Conservation (phyloP, 2,113 vertebrate species). For the Carassius carassius region DNA sequence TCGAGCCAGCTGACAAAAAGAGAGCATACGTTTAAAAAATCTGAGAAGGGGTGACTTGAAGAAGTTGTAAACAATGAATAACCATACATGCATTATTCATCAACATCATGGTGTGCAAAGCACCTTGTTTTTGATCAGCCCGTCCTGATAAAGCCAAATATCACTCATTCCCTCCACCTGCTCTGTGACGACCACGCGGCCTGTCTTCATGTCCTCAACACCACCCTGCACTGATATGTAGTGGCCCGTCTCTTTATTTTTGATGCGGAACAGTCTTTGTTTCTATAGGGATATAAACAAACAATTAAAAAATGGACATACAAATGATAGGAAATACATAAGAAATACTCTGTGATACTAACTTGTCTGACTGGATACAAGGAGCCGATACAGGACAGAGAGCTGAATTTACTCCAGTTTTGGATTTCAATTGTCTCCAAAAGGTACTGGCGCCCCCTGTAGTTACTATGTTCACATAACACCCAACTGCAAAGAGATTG, state of each 20-base stretch:
- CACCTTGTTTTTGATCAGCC: slow-evolving; percentile 91
- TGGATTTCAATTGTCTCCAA: slow-evolving; percentile 86
- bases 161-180: slow-evolving; percentile 78
- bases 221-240: slow-evolving; percentile 83
- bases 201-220: slow-evolving; percentile 87
- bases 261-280: slow-evolving; percentile 81
- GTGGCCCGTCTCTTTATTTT: slow-evolving; percentile 77
- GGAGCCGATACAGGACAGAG: slow-evolving; percentile 83
- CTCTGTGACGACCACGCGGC: slow-evolving; percentile 82
- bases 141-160: slow-evolving; percentile 91
- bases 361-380: slow-evolving; percentile 91
- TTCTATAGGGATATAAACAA: slow-evolving; percentile 71
- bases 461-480: slow-evolving; percentile 89
- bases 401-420: slow-evolving; percentile 92
- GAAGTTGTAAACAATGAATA: not conserved
- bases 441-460: slow-evolving; percentile 92
- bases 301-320: not conserved
- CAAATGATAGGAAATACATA: not conserved
- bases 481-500: slow-evolving; percentile 83
- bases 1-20: slow-evolving; percentile 75
- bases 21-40: not conserved
- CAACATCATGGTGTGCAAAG: not conserved
- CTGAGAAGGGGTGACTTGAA: not conserved
- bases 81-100: not conserved
- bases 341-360: slow-evolving; percentile 13